Base-by-base conservation (phyloP, 2,888 invertebrate species). In the Dicyrtomina minuta region DNA sequence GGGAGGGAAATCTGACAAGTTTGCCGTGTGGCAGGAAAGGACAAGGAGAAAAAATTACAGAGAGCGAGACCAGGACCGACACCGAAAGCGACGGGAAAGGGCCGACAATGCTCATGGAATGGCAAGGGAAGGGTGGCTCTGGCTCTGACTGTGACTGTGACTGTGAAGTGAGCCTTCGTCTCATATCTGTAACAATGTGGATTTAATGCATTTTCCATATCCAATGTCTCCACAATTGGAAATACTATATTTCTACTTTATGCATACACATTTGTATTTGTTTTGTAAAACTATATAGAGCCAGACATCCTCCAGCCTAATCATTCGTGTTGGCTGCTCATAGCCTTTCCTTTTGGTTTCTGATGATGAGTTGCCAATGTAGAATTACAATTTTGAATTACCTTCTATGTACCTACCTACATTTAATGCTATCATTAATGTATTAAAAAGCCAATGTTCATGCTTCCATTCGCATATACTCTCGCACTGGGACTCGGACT, bases 131-230 rank as follows among this genome's bases (percentile, higher is more conserved):
- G n/a, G n/a, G n/a, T n/a, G n/a, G n/a, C n/a, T n/a, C n/a, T n/a
- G n/a, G n/a, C n/a, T n/a, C n/a, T n/a, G n/a, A n/a, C n/a, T n/a
- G n/a, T n/a, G n/a, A n/a, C n/a, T n/a, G n/a, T n/a, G n/a, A n/a
- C n/a, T n/a, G n/a, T n/a, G n/a, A n/a, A n/a, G n/a, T n/a, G n/a
- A n/a, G n/a, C n/a, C n/a, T n/a, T n/a, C n/a, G n/a, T n/a, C n/a
- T n/a, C n/a, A n/a, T n/a, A n/a, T n/a, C 46, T n/a, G 17, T 22
- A 22, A n/a, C 46, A 61, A 61, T 61, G 61, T 46, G 61, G 10
- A 61, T 61, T 61, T 61, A 61, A 61, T 61, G 46, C 46, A 27
- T 58, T 58, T 58, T 17, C 58, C 39, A 58, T 58, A 22, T 58
- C 8, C 4, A 8, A 33, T 33, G 8, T 33, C 33, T 33, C 8